Conservation (phyloP, 2,113 vertebrate species). For the Merops nubicus region DNA sequence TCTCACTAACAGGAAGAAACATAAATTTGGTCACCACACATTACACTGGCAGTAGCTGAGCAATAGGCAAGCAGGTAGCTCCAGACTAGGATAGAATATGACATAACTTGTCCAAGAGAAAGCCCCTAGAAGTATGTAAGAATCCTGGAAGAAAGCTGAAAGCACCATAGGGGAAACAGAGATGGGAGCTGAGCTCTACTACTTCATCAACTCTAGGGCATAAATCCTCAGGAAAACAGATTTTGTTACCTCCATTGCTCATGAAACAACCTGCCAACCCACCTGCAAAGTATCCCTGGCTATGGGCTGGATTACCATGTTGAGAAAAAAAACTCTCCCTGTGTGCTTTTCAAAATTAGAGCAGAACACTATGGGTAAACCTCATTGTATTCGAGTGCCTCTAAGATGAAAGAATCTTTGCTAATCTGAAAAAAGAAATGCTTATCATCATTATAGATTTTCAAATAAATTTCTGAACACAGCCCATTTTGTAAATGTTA, state of each 20-base stretch:
- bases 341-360: neutral
- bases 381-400: neutral
- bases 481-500: neutral
- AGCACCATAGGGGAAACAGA: neutral
- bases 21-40: neutral
- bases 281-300: neutral
- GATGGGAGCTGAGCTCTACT: neutral
- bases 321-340: neutral
- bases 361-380: neutral
- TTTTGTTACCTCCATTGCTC: neutral
- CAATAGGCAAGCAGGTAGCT: neutral
- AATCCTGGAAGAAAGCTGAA: neutral
- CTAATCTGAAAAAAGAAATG: neutral
- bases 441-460: neutral
- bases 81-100: neutral
- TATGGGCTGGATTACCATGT: neutral
- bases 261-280: neutral
- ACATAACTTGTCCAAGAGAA: neutral
- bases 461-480: neutral
- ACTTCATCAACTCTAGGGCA: neutral
- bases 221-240: neutral
- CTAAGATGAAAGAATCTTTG: neutral
- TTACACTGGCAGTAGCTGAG: neutral
- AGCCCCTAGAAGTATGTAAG: neutral
- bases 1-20: neutral